A percentile compares a stretch with the other conserved stretches of the same genome.
Conservation (phyloP, 2,797 vertebrate genomes). For the Channa striata region DNA sequence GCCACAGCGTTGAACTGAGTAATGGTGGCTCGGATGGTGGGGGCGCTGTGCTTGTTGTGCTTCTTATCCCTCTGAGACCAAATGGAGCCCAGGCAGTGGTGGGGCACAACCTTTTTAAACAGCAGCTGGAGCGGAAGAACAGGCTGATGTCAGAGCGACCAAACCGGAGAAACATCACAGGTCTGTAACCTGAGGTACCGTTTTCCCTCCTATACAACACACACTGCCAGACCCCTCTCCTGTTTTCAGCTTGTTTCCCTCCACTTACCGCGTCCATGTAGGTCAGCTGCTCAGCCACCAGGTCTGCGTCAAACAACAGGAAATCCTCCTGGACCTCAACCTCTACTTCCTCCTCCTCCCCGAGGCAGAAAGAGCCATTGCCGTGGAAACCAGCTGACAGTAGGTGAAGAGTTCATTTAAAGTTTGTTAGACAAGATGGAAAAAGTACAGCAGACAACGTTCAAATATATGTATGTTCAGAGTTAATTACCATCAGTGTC, state of each 20-base stretch:
- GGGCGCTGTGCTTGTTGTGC: slow-evolving; percentile 90
- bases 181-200: background rate
- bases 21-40: slow-evolving; percentile 93
- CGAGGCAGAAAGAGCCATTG: slow-evolving; percentile 80
- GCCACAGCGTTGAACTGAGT: slow-evolving; percentile 93
- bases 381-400: slow-evolving; percentile 85
- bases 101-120: slow-evolving; percentile 94
- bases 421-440: background rate
- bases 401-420: slow-evolving; percentile 3
- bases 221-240: background rate
- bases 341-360: slow-evolving; percentile 89
- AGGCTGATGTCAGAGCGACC: slow-evolving; percentile 11
- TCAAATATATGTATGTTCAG: background rate
- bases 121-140: slow-evolving; percentile 83
- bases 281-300: slow-evolving; percentile 95
- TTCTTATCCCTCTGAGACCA: slow-evolving; percentile 96
- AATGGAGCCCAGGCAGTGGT: slow-evolving; percentile 95
- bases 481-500: slow-evolving; percentile 84
- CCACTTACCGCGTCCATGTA: slow-evolving; percentile 94
- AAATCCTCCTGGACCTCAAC: slow-evolving; percentile 87
- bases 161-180: background rate
- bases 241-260: background rate
- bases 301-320: slow-evolving; percentile 88
- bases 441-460: background rate
- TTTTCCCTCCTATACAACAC: background rate